Percentiles rank a stretch among this genome's conserved stretches.
Evolutionary conservation across 2,113 vertebrate species (phyloP).

Genomic region (Callipepla californica): DNA sequence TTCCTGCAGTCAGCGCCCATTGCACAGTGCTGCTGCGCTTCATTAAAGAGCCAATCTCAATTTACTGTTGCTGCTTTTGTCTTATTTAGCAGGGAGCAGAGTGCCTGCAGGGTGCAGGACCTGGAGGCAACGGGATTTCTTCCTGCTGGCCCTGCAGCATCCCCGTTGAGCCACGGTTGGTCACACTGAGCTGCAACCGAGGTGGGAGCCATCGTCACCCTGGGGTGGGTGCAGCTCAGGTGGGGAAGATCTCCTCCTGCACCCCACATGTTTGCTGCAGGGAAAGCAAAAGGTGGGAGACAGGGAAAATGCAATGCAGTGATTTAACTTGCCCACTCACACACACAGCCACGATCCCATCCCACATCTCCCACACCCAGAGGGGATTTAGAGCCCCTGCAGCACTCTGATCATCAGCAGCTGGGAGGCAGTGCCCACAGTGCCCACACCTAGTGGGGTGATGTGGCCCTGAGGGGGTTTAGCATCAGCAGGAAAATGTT

Average conservation of each 20-base stretch:
- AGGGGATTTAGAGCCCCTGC: not conserved
- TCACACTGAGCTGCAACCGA: not conserved
- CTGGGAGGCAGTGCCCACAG: not conserved
- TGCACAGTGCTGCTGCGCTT: not conserved
- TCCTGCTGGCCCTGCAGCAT: not conserved
- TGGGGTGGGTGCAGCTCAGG: too few species aligned
- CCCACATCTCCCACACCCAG: rapidly evolving
- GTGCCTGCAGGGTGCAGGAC: not conserved
- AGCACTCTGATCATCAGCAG: not conserved
- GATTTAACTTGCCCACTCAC: not conserved
- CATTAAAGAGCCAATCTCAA: not conserved
- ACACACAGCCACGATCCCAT: rapidly evolving
- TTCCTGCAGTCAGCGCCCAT: not conserved
- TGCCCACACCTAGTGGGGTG: rapidly evolving
- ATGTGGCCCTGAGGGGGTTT: not conserved
- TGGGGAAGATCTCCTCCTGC: rapidly evolving
- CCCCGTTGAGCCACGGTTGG: not conserved
- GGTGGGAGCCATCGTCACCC: not conserved
- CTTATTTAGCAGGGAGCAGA: not conserved
- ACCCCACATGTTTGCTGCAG: rapidly evolving
- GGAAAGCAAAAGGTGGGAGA: not conserved
- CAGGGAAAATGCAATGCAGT: not conserved
- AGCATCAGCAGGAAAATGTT: not conserved
- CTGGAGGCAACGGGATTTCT: not conserved
- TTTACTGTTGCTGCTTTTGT: not conserved